phyloP scores from a whole-genome alignment of 2,888 invertebrate genomes.

The Carterocephalus palaemon region DNA sequence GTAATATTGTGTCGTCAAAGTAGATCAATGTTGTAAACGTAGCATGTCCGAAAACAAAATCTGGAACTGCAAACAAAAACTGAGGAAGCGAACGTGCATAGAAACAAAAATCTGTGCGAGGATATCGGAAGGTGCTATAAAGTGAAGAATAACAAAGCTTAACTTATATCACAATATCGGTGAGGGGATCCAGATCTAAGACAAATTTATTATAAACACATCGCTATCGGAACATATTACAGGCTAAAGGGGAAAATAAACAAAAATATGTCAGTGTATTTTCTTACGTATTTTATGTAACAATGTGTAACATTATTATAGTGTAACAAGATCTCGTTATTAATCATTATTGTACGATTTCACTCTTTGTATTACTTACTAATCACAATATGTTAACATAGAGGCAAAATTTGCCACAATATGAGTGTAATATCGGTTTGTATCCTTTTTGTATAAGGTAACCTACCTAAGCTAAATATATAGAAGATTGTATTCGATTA shows the following conservation, averaged over 20 bases:
- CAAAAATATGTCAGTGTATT: conserved; percentile 64
- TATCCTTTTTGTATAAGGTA: conserved; percentile 41
- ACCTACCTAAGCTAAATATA: conserved; percentile 45
- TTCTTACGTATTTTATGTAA: conserved; percentile 65
- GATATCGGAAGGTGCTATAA: conserved; percentile 59
- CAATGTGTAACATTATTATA: conserved; percentile 70
- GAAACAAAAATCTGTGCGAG: conserved; percentile 57
- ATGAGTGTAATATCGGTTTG: conserved; percentile 51
- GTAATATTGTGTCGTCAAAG: conserved; percentile 60
- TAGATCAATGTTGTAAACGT: conserved; percentile 54
- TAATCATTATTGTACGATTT: conserved; percentile 74
- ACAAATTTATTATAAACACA: conserved; percentile 10
- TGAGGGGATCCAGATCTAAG: conserved; percentile 5
- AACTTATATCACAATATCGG: conserved; percentile 23
- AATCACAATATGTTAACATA: conserved; percentile 57
- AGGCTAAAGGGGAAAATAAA: conserved; percentile 56
- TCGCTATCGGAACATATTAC: conserved; percentile 32
- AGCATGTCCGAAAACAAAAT: conserved; percentile 51
- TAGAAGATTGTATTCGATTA: conserved; percentile 40
- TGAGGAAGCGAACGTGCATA: conserved; percentile 64
- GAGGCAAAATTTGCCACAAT: conserved; percentile 54
- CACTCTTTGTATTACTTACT: conserved; percentile 64
- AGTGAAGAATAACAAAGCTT: conserved; percentile 33
- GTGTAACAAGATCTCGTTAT: conserved; percentile 57
- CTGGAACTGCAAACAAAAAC: conserved; percentile 49